Evolutionary conservation across 2,113 vertebrate genomes (phyloP), one percentile per base, ranked within the genome.

Genomic region (Gallinago jamesoni): DNA sequence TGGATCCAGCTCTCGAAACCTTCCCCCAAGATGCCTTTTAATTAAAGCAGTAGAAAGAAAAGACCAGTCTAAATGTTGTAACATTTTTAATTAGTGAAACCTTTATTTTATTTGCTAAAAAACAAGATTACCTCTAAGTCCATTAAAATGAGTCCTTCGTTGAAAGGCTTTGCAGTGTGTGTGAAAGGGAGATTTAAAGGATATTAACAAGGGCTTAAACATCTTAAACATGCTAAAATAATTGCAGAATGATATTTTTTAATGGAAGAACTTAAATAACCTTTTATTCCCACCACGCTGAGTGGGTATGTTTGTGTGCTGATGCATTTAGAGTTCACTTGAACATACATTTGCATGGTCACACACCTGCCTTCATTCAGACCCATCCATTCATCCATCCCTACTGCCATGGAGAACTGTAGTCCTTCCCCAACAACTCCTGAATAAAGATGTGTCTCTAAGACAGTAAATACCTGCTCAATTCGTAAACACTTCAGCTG

Each of bases 41-140:
- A 97, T 94, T 94, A 95, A 92, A 95, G 69, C 53, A 73, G 53
- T 72, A 57, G n/a, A 84, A 95, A 90, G 86, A 91, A 94, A 93
- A 96, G 80, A 92, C 64, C 52, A 87, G 86, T 76, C 68, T 83
- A 93, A 95, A 92, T 47, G 80, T 79, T 94, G 89, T 66, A 96
- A 69, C 35, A 22, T 72, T 96, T 97, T 96, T 93, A 95, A 96
- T 96, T 93, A 96, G 83, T 21, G 66, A 94, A 96, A 84, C 80
- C 83, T 96, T 93, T 81, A 84, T 89, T 95, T 96, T 94, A 87
- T 95, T 96, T 94, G 73, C 80, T 89, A 93, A 95, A 96, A 93
- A 96, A 27, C 83, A 95, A 93, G 95, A 91, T 94, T 93, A 94
- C 50, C 84, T 92, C 48, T 84, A 96, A 92, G 77, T 84, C 86